Base-by-base conservation (phyloP, 2,888 invertebrate genomes). In the Frankliniella intonsa region DNA sequence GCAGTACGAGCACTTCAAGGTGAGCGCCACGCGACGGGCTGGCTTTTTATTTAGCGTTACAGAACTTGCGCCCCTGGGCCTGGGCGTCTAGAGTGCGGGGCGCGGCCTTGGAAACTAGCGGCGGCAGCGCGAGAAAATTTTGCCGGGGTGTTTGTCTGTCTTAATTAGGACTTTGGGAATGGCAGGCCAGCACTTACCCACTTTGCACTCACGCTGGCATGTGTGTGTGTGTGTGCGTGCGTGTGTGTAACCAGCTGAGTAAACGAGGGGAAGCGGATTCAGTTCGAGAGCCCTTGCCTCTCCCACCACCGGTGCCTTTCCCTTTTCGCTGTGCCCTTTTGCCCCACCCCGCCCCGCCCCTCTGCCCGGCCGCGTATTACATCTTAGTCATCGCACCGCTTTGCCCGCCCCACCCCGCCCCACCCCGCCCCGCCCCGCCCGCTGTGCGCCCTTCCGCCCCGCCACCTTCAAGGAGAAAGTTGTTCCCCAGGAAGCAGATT, bases 1-100 rank as follows among this genome's bases (percentile, higher is more conserved):
- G 25, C 69, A 76, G 25, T 76, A 76, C 69, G 69, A 76, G 69
- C n/a, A n/a, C 25, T 76, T 76, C 69, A 76, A 76, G 69, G 69
- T 76, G 25, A 76, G 25, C 22, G 7, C 1, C 38, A 38, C 38
- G 5, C 38, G 5, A 38, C 38, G 2, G 38, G 38, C n/a, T n/a
- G n/a, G n/a, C n/a, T n/a, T n/a, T n/a, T n/a, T n/a, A n/a, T n/a
- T n/a, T n/a, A n/a, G n/a, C n/a, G n/a, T n/a, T n/a, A n/a, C n/a
- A n/a, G n/a, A n/a, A n/a, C n/a, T n/a, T n/a, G n/a, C n/a, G n/a
- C n/a, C n/a, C n/a, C n/a, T n/a, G n/a, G n/a, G n/a, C n/a, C n/a
- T n/a, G n/a, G n/a, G n/a, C n/a, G n/a, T n/a, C n/a, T n/a, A n/a
- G n/a, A n/a, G n/a, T 19, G 14, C 0, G 9, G 14, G 11, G 14